These are phyloP conservation scores for Syritta pipiens DNA, from an alignment of 2,888 invertebrate genomes.

Conservation along the genomic window DNA sequence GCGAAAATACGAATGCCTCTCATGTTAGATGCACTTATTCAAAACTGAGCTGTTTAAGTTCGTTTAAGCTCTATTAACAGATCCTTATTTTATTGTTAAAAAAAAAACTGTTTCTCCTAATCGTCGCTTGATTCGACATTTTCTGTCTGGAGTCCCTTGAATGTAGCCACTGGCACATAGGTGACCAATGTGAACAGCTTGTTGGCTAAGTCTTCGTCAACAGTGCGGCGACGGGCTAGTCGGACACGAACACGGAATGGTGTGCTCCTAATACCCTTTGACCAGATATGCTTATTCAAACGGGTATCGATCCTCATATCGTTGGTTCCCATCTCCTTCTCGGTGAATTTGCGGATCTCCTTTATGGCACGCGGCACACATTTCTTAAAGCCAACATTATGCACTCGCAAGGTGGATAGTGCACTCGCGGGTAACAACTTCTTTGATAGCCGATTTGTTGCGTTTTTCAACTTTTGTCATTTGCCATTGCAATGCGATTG, in stretches of 20 bases:
- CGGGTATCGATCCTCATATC: slow-evolving; percentile 99
- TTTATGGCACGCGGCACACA: slow-evolving; percentile 98
- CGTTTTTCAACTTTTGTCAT: slow-evolving; percentile 94
- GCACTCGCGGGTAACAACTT: slow-evolving; percentile 99
- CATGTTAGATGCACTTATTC: too few relatives aligned
- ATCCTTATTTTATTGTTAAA: too few relatives aligned
- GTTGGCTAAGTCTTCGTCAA: slow-evolving; percentile 99
- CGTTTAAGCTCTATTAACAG: too few relatives aligned
- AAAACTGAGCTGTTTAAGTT: too few relatives aligned
- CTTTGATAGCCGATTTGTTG: slow-evolving; percentile 97
- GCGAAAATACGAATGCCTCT: too few relatives aligned
- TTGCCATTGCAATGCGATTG: slow-evolving; percentile 84
- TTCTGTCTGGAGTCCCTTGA: slow-evolving; percentile 95
- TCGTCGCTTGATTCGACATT: slow-evolving; percentile 96
- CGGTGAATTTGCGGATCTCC: slow-evolving; percentile 97
- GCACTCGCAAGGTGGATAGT: slow-evolving; percentile 97
- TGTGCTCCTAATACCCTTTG: slow-evolving; percentile 99
- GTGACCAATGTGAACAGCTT: slow-evolving; percentile 99
- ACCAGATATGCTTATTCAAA: slow-evolving; percentile 99
- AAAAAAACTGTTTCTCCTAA: too few relatives aligned
- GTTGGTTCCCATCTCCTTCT: slow-evolving; percentile 98
- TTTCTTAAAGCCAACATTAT: slow-evolving; percentile 98
- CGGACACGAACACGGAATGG: slow-evolving; percentile 98
- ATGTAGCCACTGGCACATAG: slow-evolving; percentile 95
- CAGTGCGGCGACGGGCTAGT: slow-evolving; percentile 97